Evolutionary conservation across 2,113 vertebrate species (phyloP).

Genomic region (Cephalopterus ornatus): DNA sequence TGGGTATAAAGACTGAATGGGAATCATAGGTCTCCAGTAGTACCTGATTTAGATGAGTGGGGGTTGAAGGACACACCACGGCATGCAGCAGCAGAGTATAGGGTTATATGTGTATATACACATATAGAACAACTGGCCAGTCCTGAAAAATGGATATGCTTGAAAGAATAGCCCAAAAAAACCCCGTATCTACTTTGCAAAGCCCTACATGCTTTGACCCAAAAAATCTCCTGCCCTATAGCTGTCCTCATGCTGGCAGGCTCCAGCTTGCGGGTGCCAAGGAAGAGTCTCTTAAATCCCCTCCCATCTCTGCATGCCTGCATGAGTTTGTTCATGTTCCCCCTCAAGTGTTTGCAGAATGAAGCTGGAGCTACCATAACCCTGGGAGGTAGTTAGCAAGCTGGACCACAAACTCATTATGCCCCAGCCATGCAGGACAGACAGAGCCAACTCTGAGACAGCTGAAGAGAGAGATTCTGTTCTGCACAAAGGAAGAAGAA

Average conservation of each 20-base stretch:
- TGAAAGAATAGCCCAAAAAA: neutral
- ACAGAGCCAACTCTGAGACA: neutral
- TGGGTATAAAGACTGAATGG: neutral
- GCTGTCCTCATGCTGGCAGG: neutral
- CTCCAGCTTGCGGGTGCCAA: neutral
- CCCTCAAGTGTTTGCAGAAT: neutral
- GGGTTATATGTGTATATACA: neutral
- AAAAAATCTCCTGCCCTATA: neutral
- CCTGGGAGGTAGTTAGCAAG: neutral
- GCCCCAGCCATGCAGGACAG: accelerated
- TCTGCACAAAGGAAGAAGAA: neutral
- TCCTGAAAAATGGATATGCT: neutral
- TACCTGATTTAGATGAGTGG: neutral
- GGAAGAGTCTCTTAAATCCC: neutral
- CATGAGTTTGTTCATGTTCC: neutral
- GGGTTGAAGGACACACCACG: neutral
- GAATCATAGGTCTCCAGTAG: neutral
- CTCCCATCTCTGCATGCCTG: neutral
- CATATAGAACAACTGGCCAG: neutral
- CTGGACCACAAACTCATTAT: neutral
- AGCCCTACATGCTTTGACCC: neutral
- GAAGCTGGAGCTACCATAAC: neutral
- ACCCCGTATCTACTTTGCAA: neutral
- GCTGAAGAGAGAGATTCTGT: neutral
- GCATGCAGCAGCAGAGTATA: neutral